Conservation (phyloP, 92 coral and sea anemone species). For the Actinostola sp. region DNA sequence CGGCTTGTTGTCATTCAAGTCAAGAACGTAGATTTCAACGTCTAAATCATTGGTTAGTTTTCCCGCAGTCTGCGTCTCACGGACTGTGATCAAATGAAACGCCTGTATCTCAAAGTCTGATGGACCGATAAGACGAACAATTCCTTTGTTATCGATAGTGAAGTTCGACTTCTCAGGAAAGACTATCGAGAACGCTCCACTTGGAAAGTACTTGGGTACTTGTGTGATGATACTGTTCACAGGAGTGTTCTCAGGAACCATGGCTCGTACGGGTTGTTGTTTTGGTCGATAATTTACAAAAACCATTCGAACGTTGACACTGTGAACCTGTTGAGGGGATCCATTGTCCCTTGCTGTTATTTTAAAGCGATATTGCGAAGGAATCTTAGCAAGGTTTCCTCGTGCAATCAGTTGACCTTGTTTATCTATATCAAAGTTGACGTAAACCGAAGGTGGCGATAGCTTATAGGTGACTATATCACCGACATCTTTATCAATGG, state of each 20-base stretch:
- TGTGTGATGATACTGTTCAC: constrained; percentile 65
- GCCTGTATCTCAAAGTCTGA: constrained; percentile 79
- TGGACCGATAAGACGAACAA: constrained; percentile 45
- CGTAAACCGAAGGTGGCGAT: constrained; percentile 40
- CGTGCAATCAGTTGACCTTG: constrained; percentile 72
- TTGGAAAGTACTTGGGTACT: constrained; percentile 88
- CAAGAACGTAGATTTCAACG: constrained; percentile 81
- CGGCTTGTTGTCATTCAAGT: constrained; percentile 88
- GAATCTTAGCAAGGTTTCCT: constrained; percentile 53
- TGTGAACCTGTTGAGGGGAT: constrained; percentile 50
- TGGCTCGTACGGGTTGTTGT: constrained; percentile 91
- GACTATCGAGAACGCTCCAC: constrained; percentile 76
- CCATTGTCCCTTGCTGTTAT: constrained; percentile 71
- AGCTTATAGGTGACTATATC: constrained; percentile 59
- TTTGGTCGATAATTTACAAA: constrained; percentile 80
- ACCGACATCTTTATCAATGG: constrained; percentile 71
- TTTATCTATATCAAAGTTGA: constrained; percentile 58
- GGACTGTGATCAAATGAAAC: constrained; percentile 73
- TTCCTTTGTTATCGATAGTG: constrained; percentile 70
- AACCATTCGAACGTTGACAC: constrained; percentile 63
- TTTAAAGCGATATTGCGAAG: constrained; percentile 55
- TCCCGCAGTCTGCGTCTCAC: constrained; percentile 65
- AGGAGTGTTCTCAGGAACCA: constrained; percentile 69
- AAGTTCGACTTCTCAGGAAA: constrained; percentile 77
- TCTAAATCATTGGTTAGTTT: constrained; percentile 68